Percentiles rank a stretch among this genome's conserved stretches.
phyloP scores from a whole-genome alignment of 2,888 invertebrate genomes.

The Thumatha senex region DNA sequence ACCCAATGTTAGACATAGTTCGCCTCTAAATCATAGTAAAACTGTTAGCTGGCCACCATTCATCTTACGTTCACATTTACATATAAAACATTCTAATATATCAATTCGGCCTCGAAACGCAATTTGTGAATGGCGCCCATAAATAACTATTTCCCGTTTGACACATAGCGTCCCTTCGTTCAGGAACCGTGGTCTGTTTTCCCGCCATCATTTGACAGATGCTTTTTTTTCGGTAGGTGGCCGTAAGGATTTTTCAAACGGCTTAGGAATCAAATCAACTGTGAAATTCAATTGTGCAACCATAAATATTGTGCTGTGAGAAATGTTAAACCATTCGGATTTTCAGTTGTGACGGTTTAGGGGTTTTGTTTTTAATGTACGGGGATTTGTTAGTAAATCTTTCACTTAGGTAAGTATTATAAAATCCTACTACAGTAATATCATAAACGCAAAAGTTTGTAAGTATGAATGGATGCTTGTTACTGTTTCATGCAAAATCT shows the following conservation, averaged over 20 bases:
- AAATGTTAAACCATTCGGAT: conserved; percentile 54
- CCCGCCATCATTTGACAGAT: conserved; percentile 78
- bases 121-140: conserved; percentile 80
- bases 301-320: conserved; percentile 72
- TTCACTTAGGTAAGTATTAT: too few species aligned
- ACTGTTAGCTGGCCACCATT: conserved; percentile 74
- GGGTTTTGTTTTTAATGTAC: conserved; percentile 21
- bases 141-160: conserved; percentile 82
- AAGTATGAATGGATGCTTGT: too few species aligned
- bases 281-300: conserved; percentile 80
- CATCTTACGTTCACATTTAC: conserved; percentile 75
- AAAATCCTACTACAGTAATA: too few species aligned
- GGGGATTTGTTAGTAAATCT: conserved; percentile 24
- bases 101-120: conserved; percentile 80
- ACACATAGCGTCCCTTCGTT: conserved; percentile 74
- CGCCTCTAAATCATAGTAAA: conserved; percentile 66
- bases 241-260: conserved; percentile 72
- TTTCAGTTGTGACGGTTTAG: conserved; percentile 44
- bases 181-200: conserved; percentile 65
- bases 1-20: conserved; percentile 13
- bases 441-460: too few species aligned
- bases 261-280: conserved; percentile 68
- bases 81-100: conserved; percentile 82
- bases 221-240: conserved; percentile 71
- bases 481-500: too few species aligned